Evolutionary conservation across 2,888 invertebrate species (phyloP).

Genomic region (Athetis lepigone): DNA sequence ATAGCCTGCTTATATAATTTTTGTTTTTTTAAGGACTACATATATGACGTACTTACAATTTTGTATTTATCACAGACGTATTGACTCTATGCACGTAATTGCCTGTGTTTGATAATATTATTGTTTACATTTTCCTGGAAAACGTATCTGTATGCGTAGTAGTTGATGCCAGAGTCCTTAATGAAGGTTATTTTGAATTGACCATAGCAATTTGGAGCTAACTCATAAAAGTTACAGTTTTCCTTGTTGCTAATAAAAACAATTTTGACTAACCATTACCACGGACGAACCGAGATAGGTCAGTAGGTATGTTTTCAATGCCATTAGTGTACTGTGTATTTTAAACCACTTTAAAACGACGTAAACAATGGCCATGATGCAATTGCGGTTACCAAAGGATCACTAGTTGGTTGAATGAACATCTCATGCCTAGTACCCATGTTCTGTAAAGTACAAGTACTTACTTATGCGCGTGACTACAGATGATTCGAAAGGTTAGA

Average conservation of each 20-base stretch:
- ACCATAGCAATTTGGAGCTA: background rate
- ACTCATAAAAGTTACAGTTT: constrained; percentile 4
- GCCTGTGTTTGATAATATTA: background rate
- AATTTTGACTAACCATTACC: background rate
- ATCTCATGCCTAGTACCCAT: constrained; percentile 23
- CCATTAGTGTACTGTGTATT: constrained; percentile 10
- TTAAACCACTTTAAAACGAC: background rate
- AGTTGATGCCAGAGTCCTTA: constrained; percentile 1
- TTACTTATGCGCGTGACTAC: constrained; percentile 33
- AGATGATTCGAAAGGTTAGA: constrained; percentile 52
- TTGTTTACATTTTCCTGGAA: constrained; percentile 37
- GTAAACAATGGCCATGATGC: constrained; percentile 36
- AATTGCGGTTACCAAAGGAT: constrained; percentile 56
- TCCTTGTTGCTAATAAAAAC: constrained; percentile 5
- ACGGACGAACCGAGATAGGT: background rate
- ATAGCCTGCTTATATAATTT: too few species aligned
- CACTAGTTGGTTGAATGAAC: constrained; percentile 28
- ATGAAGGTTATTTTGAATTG: constrained; percentile 11
- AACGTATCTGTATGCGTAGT: constrained; percentile 9
- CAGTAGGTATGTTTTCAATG: constrained; percentile 13
- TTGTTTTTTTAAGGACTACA: too few species aligned
- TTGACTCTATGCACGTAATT: background rate
- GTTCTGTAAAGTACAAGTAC: background rate
- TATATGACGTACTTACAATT: too few species aligned
- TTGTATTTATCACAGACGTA: too few species aligned